Evolutionary conservation across 1,140 invertebrate species (phyloP), one percentile per base, ranked within the genome.

Genomic region (Paraescarpia echinospica): DNA sequence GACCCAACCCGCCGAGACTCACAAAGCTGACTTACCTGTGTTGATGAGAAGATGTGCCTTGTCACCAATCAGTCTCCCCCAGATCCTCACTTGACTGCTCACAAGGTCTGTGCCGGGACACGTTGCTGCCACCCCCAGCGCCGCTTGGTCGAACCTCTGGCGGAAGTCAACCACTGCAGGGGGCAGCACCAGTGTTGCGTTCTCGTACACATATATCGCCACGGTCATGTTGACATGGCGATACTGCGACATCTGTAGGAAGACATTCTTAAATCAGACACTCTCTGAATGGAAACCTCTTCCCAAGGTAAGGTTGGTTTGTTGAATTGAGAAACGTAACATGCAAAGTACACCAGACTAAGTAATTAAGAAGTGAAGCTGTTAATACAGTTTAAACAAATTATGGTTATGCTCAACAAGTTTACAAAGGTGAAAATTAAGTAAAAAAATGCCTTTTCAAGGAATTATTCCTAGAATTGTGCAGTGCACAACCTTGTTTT

Each of bases 41-140:
- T 93, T 93, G 18, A 95, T 92, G 6, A 95, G 89, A 4, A 95
- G 90, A 35, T 95, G 93, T 22, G 94, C 93, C 35, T 93, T 93
- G 91, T 94, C 91, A 22, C 94, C 94, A 14, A 93, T 92, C 6
- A 95, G 90, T 9, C 92, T 94, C 89, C 95, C 95, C 95, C 95
- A 95, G 14, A 95, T 93, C 89, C 93, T 93, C 22, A 94, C 89
- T 27, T 91, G 89, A 77, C 93, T 94, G 35, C 89, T 91, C 0
- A 93, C 89, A 4, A 95, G 91, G 22, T 93, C 89, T 6, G 41
- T 48, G 14, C 91, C 89, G 12, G 92, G 77, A 93, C 94, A 95
- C 14, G 93, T 93, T 34, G 92, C 89, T 33, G 89, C 92, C 1
- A 89, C 92, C 33, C 94, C 92, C 14, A 93, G 89, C 33, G 94